Evolutionary conservation across 2,113 vertebrate genomes (phyloP).

Genomic region (Microcebus lehilahytsara): DNA sequence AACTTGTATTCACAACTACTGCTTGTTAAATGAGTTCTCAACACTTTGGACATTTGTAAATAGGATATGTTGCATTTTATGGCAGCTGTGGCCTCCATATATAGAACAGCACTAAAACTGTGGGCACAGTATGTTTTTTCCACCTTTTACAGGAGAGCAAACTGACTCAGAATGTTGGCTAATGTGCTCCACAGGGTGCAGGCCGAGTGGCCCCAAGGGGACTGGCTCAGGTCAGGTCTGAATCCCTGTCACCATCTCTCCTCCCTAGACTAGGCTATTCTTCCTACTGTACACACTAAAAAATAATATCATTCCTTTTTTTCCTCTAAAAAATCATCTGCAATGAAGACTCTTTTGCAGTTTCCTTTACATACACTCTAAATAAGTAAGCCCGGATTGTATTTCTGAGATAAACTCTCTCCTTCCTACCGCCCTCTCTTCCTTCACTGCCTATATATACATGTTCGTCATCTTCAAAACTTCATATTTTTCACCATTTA

Average conservation of each 20-base stretch:
- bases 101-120: not conserved
- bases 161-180: not conserved
- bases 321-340: not conserved
- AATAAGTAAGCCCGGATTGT: not conserved
- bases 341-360: not conserved
- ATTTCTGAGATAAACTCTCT: not conserved
- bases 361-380: not conserved
- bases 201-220: accelerated
- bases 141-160: not conserved
- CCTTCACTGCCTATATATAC: not conserved
- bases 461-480: not conserved
- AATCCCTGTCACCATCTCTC: not conserved
- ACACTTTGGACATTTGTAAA: not conserved
- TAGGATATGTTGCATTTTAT: not conserved
- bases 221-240: accelerated
- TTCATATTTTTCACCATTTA: not conserved
- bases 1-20: not conserved
- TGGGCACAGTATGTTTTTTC: not conserved
- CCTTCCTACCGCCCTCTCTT: not conserved
- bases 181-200: not conserved
- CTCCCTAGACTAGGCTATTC: accelerated
- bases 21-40: not conserved
- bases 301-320: not conserved
- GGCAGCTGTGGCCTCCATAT: not conserved
- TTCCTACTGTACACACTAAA: not conserved